Base-by-base conservation (phyloP, 2,797 vertebrate genomes). In the Gymnothorax reevesii region DNA sequence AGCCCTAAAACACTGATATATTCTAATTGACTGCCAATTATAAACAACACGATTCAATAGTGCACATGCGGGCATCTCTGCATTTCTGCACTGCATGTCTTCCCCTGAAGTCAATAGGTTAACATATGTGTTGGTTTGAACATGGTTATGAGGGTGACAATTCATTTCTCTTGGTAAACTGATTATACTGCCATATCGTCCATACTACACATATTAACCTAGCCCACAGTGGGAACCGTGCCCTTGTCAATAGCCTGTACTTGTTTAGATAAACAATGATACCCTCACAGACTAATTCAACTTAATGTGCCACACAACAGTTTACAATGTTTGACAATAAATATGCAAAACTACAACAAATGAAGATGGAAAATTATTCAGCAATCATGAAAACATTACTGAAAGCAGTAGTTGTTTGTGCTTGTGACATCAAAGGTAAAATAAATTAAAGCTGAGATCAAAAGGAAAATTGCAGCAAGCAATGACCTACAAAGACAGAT, bases 11-110 rank as follows among this genome's bases (percentile, higher is more conserved):
- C n/a, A 42, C 33, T 42, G 82, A 25, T 33, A 57, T 55, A 12
- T 73, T 12, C 27, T 57, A 57, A 59, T 52, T 82, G 87, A 85
- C 85, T 82, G 84, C 87, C 84, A 77, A 17, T 77, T 42, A 77
- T 13, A 42, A 77, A 77, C 7, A 52, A 54, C 49, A 80, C 33
- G 42, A 22, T 55, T 75, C 20, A 49, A 7, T 79, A 9, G 17
- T 20, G 42, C 17, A 79, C 42, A 79, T 7, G 27, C 25, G 13
- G 3, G 33, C 33, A 42, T 73, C 33, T 1, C 27, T 33, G 27
- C 9, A 33, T 71, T 71, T 33, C 27, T 15, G 33, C 71, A 73
- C 71, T 10, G 33, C 33, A 2, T 73, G 71, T 73, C 25, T 42
- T 73, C 7, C 25, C 20, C 64, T 66, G n/a, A 66, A 66, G 22